Evolutionary conservation across 2,113 vertebrate species (phyloP), one percentile per base, ranked within the genome.

Genomic region (Pachypanchax playfairii): DNA sequence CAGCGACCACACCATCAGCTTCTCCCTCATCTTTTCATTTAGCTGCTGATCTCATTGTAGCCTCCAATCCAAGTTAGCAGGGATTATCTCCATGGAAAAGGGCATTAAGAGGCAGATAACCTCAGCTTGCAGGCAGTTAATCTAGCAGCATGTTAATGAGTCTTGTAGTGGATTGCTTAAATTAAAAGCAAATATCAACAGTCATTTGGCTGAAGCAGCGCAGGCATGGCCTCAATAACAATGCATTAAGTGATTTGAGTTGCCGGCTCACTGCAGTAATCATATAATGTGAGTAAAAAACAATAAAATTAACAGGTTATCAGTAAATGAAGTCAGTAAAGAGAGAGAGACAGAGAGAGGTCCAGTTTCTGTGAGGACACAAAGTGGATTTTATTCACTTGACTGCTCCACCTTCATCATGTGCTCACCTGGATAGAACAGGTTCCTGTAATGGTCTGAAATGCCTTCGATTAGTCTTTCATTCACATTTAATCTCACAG

Each of bases 201-300:
- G 90, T 89, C 83, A 88, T 87, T 87, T 82, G 79, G 77, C 63
- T 80, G 80, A 86, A 79, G 75, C 80, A 85, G 78, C 7, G 38
- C 36, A 64, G 35, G 57, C 78, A 60, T 80, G 82, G 71, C 78
- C 81, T 82, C 88, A 85, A 84, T 88, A 69, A 75, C 79, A 79
- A 80, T 85, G 81, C 89, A 90, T 90, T 91, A 92, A 91, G 88
- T 90, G 83, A 92, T 91, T 92, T 91, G 88, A 86, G 85, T 86
- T 77, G 62, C 67, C n/a, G 75, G 73, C 73, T 87, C 65, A 39
- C 67, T 79, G 57, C 75, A 76, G 82, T 88, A 89, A 89, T 92
- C 87, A 79, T 73, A 73, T 85, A 69, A 85, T 84, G 75, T 86
- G 82, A 75, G 64, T n/a, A n/a, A 80, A 84, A 84, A 86, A 91